These are phyloP conservation scores for Dendrolimus punctatus DNA, from an alignment of 1,140 invertebrate species.

Conservation along the genomic window DNA sequence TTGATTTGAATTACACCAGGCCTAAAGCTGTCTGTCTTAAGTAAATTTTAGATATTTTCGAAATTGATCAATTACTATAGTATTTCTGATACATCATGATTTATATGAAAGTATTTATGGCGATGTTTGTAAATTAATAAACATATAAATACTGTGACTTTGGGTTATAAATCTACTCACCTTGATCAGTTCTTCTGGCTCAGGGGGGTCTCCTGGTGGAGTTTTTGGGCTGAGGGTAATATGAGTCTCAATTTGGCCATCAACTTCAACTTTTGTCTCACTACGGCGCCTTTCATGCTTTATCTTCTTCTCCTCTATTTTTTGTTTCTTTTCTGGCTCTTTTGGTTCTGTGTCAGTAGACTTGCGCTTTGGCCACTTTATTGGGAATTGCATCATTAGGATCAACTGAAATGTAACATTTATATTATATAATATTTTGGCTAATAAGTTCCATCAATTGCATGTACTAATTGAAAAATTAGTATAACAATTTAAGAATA, in stretches of 20 bases:
- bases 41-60: no score
- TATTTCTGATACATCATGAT: no score
- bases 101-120: no score
- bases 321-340: slow-evolving; percentile 58
- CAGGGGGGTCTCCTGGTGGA: slow-evolving; percentile 88
- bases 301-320: slow-evolving; percentile 31
- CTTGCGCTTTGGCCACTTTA: slow-evolving; percentile 45
- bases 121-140: no score
- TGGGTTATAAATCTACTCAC: slow-evolving; percentile 39
- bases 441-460: not conserved
- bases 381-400: slow-evolving; percentile 45
- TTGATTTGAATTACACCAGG: no score
- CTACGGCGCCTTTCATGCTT: slow-evolving; percentile 42
- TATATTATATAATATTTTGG: not conserved
- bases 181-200: slow-evolving; percentile 91
- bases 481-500: not conserved
- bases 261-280: slow-evolving; percentile 73
- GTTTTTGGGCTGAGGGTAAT: slow-evolving; percentile 83
- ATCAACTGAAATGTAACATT: slow-evolving; percentile 41
- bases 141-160: no score
- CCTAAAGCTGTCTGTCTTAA: no score
- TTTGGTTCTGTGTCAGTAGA: slow-evolving; percentile 40
- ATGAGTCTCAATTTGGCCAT: slow-evolving; percentile 82
- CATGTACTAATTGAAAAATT: not conserved
- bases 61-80: no score